A percentile compares a stretch with the other conserved stretches of the same genome.
These are phyloP conservation scores for Drosophila mauritiana DNA, from an alignment of 1,140 invertebrate genomes.

Conservation along the genomic window DNA sequence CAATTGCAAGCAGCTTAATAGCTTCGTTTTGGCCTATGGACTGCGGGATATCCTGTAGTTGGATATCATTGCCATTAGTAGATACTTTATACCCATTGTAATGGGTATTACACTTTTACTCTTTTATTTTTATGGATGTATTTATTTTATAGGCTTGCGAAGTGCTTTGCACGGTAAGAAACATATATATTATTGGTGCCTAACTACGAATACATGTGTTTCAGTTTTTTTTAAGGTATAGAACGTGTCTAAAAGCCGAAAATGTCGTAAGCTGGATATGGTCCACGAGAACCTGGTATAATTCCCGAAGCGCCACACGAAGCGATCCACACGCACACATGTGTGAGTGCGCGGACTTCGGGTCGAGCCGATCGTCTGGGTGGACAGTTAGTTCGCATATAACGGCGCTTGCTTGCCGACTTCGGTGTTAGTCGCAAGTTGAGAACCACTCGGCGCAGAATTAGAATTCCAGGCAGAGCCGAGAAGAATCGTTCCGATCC, in stretches of 20 bases:
- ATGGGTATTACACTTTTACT: too few relatives aligned
- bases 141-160: too few relatives aligned
- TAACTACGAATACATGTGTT: neutral
- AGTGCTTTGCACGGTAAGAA: too few relatives aligned
- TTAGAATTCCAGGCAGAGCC: constrained; percentile 17
- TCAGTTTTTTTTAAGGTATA: neutral
- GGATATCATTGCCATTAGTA: neutral
- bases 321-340: neutral
- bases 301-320: constrained; percentile 10
- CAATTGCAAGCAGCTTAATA: constrained; percentile 23
- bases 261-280: neutral
- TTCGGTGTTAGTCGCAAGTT: constrained; percentile 66
- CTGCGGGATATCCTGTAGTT: constrained; percentile 10
- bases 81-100: too few relatives aligned
- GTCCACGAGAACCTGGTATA: constrained; percentile 7
- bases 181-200: too few relatives aligned
- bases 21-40: neutral
- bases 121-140: too few relatives aligned
- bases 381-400: constrained; percentile 60
- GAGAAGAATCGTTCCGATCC: neutral
- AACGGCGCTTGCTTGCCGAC: constrained; percentile 63
- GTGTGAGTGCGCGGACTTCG: constrained; percentile 27
- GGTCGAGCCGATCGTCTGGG: constrained; percentile 37
- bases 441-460: constrained; percentile 42
- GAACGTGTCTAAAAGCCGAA: neutral